Conservation (phyloP, 2,797 vertebrate species). For the Mustela erminea region DNA sequence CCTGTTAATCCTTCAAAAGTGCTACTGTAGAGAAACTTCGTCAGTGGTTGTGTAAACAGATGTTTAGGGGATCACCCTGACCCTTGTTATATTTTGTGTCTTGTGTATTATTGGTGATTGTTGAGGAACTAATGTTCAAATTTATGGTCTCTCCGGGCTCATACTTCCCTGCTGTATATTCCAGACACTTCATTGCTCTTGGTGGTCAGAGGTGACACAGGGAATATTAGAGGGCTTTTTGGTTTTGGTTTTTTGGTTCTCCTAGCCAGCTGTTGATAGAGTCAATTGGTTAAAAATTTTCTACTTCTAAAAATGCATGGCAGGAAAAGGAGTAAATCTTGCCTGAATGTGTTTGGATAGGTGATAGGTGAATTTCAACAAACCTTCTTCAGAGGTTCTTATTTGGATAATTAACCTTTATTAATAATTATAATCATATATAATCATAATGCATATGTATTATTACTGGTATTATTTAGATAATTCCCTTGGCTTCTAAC, state of each 20-base stretch:
- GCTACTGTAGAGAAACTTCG: not conserved
- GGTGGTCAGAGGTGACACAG: not conserved
- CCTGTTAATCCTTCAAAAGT: not conserved
- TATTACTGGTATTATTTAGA: not conserved
- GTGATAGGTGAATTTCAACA: constrained; percentile 3
- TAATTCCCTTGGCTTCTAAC: not conserved
- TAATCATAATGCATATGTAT: not conserved
- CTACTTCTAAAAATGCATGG: not conserved
- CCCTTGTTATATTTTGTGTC: not conserved
- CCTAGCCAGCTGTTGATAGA: not conserved
- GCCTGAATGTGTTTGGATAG: not conserved
- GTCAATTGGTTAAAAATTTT: not conserved
- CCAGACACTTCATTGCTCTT: not conserved
- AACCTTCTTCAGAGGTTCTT: not conserved
- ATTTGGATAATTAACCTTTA: constrained; percentile 24
- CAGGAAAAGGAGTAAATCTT: not conserved
- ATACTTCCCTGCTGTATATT: not conserved
- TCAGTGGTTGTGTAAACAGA: not conserved
- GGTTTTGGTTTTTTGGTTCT: not conserved
- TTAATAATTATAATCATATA: not conserved
- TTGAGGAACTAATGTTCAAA: not conserved
- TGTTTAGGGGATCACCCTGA: not conserved
- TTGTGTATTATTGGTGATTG: not conserved
- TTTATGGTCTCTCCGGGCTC: not conserved
- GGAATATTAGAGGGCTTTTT: not conserved